phyloP scores from a whole-genome alignment of 1,140 invertebrate species.

The Drosophila yakuba region DNA sequence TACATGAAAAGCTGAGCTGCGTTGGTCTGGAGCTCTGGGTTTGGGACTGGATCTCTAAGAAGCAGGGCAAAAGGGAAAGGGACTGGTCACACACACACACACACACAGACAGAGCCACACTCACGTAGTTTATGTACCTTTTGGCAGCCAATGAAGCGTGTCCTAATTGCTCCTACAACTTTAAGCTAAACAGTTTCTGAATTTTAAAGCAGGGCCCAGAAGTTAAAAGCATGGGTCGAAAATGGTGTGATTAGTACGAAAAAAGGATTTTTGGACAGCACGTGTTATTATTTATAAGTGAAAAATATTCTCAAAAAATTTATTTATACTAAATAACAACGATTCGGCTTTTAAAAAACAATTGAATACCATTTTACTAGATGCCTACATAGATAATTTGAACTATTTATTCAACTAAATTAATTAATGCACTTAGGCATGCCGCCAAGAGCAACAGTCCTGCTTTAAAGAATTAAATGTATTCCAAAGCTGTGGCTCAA shows the following conservation, averaged over 20 bases:
- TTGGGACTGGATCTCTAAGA: slow-evolving; percentile 9
- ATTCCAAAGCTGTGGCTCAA: slow-evolving; percentile 17
- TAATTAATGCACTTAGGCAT: too few relatives aligned
- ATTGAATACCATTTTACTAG: too few relatives aligned
- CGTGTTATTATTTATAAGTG: too few relatives aligned
- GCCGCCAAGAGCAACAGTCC: too few relatives aligned
- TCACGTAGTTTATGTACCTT: slow-evolving; percentile 74
- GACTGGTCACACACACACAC: slow-evolving; percentile 38
- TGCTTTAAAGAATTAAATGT: background rate
- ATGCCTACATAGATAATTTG: too few relatives aligned
- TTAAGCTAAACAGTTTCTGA: slow-evolving; percentile 49
- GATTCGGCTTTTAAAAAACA: too few relatives aligned
- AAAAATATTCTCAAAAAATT: background rate
- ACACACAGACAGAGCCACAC: slow-evolving; percentile 24
- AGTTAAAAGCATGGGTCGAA: background rate
- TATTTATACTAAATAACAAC: too few relatives aligned
- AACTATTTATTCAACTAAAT: too few relatives aligned
- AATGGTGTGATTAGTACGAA: background rate
- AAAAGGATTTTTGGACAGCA: background rate
- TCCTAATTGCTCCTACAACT: slow-evolving; percentile 67
- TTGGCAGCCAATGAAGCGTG: slow-evolving; percentile 77
- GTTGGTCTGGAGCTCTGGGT: slow-evolving; percentile 24
- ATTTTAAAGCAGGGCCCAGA: slow-evolving; percentile 32
- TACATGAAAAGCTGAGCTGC: slow-evolving; percentile 67
- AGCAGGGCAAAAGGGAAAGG: background rate